Conservation (phyloP, 2,888 invertebrate species). For the Druceiella hillmani region DNA sequence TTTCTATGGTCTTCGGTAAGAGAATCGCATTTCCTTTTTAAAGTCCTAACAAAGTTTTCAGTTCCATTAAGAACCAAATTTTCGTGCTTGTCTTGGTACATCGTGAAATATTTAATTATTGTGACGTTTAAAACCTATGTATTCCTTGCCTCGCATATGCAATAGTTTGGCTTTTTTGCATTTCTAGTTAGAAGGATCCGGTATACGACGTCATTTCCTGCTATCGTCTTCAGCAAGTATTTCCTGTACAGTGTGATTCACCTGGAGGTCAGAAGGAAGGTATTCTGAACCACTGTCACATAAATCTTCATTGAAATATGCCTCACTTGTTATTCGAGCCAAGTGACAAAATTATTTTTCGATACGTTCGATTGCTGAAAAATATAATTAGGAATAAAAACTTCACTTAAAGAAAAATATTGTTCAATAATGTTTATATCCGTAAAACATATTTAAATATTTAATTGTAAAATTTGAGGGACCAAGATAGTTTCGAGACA, state of each 20-base stretch:
- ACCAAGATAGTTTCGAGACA: no score
- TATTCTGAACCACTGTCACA: not conserved
- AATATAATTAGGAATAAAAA: no score
- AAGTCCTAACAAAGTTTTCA: not conserved
- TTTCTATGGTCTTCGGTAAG: constrained; percentile 1
- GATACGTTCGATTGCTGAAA: not conserved
- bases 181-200: constrained; percentile 1
- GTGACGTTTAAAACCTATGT: not conserved
- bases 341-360: not conserved
- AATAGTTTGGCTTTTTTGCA: not conserved
- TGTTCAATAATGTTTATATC: no score
- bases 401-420: no score
- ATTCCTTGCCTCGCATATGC: not conserved
- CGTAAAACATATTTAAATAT: no score
- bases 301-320: not conserved
- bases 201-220: not conserved
- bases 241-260: not conserved
- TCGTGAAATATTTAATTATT: constrained; percentile 1
- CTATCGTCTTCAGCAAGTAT: not conserved
- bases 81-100: not conserved
- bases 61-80: not conserved
- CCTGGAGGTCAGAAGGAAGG: not conserved
- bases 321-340: not conserved
- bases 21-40: not conserved
- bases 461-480: no score